A percentile compares a stretch with the other conserved stretches of the same genome.
Conservation (phyloP, 2,888 invertebrate species). For the Ormyrus nitidulus region DNA sequence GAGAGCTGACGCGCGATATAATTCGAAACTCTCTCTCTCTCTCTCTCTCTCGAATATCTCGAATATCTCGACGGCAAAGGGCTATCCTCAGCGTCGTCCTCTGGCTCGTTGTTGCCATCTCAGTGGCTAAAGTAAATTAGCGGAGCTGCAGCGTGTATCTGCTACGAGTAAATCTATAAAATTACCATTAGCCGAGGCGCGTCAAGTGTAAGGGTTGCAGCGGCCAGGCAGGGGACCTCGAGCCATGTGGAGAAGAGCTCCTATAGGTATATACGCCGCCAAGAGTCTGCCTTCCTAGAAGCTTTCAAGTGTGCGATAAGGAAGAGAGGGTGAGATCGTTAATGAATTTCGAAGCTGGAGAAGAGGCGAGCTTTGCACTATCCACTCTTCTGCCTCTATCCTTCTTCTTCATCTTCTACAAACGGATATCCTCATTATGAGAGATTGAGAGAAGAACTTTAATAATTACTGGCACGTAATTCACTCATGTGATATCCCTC, state of each 20-base stretch:
- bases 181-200: constrained; percentile 63
- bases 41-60: not conserved
- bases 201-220: constrained; percentile 61
- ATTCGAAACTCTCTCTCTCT: constrained; percentile 12
- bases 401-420: not conserved
- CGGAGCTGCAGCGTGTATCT: constrained; percentile 21
- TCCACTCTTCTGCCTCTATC: not conserved
- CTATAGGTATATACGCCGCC: not conserved
- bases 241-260: not conserved
- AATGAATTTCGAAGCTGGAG: constrained; percentile 35
- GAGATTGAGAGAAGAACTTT: constrained; percentile 17
- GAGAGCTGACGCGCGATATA: constrained; percentile 21
- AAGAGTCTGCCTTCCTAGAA: not conserved
- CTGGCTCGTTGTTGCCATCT: constrained; percentile 37
- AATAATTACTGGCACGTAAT: constrained; percentile 8
- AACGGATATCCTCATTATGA: constrained; percentile 18
- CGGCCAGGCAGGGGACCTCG: constrained; percentile 36
- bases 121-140: constrained; percentile 46
- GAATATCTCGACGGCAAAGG: too few relatives aligned
- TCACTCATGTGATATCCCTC: not conserved
- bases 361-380: not conserved
- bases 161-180: constrained; percentile 63
- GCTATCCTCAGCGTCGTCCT: too few relatives aligned
- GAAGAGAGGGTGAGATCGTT: constrained; percentile 15
- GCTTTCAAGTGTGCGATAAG: constrained; percentile 18